Evolutionary conservation across 2,888 invertebrate genomes (phyloP), one percentile per base, ranked within the genome.

Genomic region (Orgyia antiqua): DNA sequence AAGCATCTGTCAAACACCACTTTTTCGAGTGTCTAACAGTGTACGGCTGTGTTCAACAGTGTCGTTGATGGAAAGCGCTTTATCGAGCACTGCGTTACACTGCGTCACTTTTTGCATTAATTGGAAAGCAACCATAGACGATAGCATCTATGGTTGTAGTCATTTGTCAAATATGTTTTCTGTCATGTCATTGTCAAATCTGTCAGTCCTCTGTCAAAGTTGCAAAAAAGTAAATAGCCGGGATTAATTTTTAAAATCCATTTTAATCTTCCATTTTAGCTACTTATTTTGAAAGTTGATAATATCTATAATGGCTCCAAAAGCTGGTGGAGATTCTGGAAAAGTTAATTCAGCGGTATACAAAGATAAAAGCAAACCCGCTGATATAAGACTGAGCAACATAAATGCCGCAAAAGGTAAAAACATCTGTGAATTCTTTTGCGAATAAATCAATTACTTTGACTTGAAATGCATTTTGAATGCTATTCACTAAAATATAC

Each of bases 391-490:
- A 33, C 88, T 90, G 50, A 98, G 98, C 73, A 99, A 99, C 75
- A 98, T 99, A 61, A 93, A 93, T 80, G 99, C 99, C 64, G 99
- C 98, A 32, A 99, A 98, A 93, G 97, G 98, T 97, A 89, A 44
- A 21, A 56, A 63, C 68, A 66, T 61, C 68, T 70, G 69, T 32
- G 29, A 36, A 30, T 49, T 39, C n/a, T 20, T 36, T 27, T 32
- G 29, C 12, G 15, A 28, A 27, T 49, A 39, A 9, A 24, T 24
- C 10, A 1, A 1, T 19, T 33, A 19, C 24, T 8, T 10, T 32
- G 18, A 32, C 24, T 10, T 20, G n/a, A 36, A 27, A 0, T 5
- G 6, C 6, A 6, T 5, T 8, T 18, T 9, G 13, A 31, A 27
- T 19, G 23, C 12, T 17, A 21, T 4, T 11, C 6, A 13, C 17